phyloP scores from a whole-genome alignment of 2,888 invertebrate species.

The Eledona agricola region DNA sequence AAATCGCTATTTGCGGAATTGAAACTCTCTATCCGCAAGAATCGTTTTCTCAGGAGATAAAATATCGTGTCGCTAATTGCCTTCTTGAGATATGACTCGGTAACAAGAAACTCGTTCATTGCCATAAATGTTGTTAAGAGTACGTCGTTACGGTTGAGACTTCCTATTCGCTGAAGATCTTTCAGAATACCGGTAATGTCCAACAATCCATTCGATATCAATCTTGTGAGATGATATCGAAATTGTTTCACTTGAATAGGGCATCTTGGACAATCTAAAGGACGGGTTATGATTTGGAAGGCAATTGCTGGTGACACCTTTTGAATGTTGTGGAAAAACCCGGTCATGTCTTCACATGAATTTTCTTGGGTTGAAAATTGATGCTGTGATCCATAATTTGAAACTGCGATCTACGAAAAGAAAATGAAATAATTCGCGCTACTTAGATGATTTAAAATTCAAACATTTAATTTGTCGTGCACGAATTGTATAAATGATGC shows the following conservation, averaged over 20 bases:
- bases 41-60: slow-evolving; percentile 11
- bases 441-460: too few relatives aligned
- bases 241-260: not conserved
- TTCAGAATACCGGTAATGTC: not conserved
- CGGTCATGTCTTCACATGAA: slow-evolving; percentile 7
- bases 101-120: slow-evolving; percentile 2
- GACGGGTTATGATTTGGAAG: not conserved
- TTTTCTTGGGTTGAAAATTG: slow-evolving; percentile 2
- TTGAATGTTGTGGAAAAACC: not conserved
- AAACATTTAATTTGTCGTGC: too few relatives aligned
- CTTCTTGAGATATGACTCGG: not conserved
- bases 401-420: too few relatives aligned
- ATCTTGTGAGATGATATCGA: not conserved
- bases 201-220: not conserved
- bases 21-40: not conserved
- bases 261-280: slow-evolving; percentile 2
- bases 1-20: not conserved
- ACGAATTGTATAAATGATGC: too few relatives aligned
- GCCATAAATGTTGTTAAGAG: slow-evolving; percentile 15
- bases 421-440: too few relatives aligned
- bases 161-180: not conserved
- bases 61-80: slow-evolving; percentile 3
- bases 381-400: too few relatives aligned
- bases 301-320: not conserved
- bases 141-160: slow-evolving; percentile 10